Conservation (phyloP, 1,140 invertebrate species). For the Musca vetustissima region DNA sequence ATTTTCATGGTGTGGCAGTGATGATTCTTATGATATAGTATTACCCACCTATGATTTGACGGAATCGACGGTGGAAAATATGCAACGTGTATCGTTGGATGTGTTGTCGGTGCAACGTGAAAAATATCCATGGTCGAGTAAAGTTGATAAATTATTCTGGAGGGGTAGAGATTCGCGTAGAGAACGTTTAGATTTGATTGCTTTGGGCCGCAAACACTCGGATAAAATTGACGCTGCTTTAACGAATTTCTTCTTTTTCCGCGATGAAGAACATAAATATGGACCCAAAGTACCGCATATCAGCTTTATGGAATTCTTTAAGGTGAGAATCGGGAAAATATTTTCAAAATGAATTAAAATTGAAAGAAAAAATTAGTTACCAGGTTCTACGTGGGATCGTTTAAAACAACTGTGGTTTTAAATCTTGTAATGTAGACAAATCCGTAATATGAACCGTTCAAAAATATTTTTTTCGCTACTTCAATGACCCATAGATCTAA, state of each 20-base stretch:
- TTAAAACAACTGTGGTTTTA: no score
- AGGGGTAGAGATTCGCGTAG: conserved; percentile 85
- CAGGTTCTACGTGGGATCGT: no score
- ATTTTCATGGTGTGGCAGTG: conserved; percentile 95
- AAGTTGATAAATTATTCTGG: conserved; percentile 83
- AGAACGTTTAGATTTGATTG: conserved; percentile 81
- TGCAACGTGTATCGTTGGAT: conserved; percentile 87
- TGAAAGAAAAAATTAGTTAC: no score
- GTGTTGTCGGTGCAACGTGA: conserved; percentile 81
- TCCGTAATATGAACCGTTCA: no score
- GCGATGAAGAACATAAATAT: conserved; percentile 80
- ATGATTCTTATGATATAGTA: conserved; percentile 82
- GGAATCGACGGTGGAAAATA: conserved; percentile 86
- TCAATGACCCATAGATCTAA: no score
- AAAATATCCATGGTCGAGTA: conserved; percentile 69
- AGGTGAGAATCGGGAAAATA: conserved; percentile 65
- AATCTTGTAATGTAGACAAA: no score
- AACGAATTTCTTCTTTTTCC: conserved; percentile 96
- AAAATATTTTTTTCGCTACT: no score
- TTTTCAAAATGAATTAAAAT: no score
- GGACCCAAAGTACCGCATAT: conserved; percentile 81
- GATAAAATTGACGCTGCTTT: conserved; percentile 88
- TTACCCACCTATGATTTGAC: conserved; percentile 96
- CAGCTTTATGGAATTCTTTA: conserved; percentile 94
- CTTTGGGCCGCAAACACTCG: conserved; percentile 74